phyloP scores from a whole-genome alignment of 2,888 invertebrate species.

The Stramonita haemastoma region DNA sequence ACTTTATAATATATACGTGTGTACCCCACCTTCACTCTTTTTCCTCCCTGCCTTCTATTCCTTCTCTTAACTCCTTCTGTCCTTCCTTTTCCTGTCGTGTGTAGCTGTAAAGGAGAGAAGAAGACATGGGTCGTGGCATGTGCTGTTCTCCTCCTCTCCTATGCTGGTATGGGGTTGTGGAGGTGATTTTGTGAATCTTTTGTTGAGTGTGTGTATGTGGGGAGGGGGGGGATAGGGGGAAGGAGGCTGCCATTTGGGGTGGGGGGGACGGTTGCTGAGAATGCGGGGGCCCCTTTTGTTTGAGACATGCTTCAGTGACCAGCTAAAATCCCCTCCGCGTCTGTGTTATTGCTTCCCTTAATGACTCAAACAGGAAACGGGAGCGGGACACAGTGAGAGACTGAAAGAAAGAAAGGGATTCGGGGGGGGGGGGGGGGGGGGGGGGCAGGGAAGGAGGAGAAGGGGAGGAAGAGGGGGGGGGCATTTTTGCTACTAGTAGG shows the following conservation, averaged over 20 bases:
- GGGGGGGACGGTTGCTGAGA: neutral
- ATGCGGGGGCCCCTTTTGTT: neutral
- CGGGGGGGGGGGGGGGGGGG: neutral
- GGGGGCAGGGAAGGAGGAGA: neutral
- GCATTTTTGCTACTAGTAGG: neutral
- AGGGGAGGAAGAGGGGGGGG: neutral
- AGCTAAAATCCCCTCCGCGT: neutral
- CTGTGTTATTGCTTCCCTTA: constrained; percentile 19
- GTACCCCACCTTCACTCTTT: neutral
- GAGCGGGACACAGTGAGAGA: neutral
- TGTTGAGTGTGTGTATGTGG: neutral
- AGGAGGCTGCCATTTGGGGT: neutral
- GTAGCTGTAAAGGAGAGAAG: neutral
- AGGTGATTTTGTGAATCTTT: constrained; percentile 4
- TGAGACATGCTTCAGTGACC: neutral
- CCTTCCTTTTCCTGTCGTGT: neutral
- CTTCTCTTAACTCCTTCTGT: neutral
- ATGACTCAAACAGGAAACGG: constrained; percentile 15
- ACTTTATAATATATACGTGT: too few relatives aligned
- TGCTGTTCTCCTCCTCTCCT: too few relatives aligned
- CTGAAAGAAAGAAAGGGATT: neutral
- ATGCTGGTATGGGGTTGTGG: neutral
- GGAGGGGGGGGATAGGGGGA: neutral
- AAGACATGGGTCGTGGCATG: neutral
- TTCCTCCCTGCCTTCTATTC: neutral